Base-by-base conservation (phyloP, 2,797 vertebrate species). In the Xenentodon cancila region DNA sequence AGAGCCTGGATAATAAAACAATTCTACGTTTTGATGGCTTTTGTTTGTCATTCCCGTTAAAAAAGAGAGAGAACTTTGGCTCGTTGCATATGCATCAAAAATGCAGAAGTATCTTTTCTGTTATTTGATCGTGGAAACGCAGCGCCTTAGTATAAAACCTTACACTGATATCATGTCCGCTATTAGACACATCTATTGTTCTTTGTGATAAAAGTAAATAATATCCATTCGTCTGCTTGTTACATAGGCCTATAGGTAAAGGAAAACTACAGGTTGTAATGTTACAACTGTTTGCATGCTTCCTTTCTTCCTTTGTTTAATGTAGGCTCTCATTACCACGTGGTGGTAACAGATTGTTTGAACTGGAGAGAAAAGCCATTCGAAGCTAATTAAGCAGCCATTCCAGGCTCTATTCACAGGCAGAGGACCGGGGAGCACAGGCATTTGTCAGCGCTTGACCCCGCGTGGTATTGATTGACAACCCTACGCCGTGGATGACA, bases 381-480 rank as follows among this genome's bases (percentile, higher is more conserved):
- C 92, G 94, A 92, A 95, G 95, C 96, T 96, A 95, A 96, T 97
- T 96, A 95, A 95, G 95, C 95, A 94, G 94, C 95, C 94, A 96
- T 95, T 95, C 93, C 94, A 90, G 92, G 94, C 94, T 94, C 93
- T 93, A 95, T 95, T 95, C 95, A 94, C 94, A 93, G 94, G 95
- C 94, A 93, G 93, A 92, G 93, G 93, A 92, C 94, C 93, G 93
- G 92, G 92, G 92, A 93, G 93, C 94, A 84, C 92, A 93, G 92
- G 94, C 95, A 92, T 95, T 96, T 96, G 95, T 95, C 95, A 96
- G 94, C 95, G 94, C 95, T 90, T 89, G 92, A 91, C 89, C 95
- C 96, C 96, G 86, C 96, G 96, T 97, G 96, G 95, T 92, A 93
- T 95, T 97, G 96, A 97, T 92, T 94, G 95, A 96, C 95, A 95